Evolutionary conservation across 2,113 vertebrate genomes (phyloP).

Genomic region (Ellobius talpinus): DNA sequence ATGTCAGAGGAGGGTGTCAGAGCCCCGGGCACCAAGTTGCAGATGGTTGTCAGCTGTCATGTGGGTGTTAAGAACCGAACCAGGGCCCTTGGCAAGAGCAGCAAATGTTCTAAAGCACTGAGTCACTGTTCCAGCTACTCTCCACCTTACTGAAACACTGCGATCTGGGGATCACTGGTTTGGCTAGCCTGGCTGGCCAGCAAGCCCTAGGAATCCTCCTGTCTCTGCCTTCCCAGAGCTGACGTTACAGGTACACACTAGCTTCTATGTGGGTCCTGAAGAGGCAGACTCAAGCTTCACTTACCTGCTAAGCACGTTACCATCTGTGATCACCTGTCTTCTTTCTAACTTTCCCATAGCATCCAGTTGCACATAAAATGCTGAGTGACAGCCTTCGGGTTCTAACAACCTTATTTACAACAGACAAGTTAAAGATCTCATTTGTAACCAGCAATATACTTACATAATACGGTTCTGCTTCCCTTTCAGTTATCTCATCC

Average conservation of each 20-base stretch:
- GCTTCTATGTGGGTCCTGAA: background rate
- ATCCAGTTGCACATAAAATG: slow-evolving; percentile 26
- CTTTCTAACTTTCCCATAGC: background rate
- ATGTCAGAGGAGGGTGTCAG: background rate
- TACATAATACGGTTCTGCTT: slow-evolving; percentile 98
- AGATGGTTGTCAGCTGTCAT: background rate
- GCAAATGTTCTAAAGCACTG: background rate
- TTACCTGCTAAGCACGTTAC: background rate
- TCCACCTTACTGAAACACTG: background rate
- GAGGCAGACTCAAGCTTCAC: background rate
- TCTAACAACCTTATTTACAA: slow-evolving; percentile 60
- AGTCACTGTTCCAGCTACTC: background rate
- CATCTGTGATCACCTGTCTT: background rate
- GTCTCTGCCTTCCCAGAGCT: background rate
- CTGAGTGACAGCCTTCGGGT: background rate
- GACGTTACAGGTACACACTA: background rate
- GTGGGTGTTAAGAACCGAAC: background rate
- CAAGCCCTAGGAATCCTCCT: background rate
- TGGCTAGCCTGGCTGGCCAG: background rate
- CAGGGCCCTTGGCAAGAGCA: background rate
- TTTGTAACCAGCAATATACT: slow-evolving; percentile 81
- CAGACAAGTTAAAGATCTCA: background rate
- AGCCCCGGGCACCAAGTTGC: background rate
- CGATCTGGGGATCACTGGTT: background rate
- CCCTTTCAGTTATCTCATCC: slow-evolving; percentile 96